A percentile compares a stretch with the other conserved stretches of the same genome.
Conservation (phyloP, 2,797 vertebrate species). For the Hippocampus kuda region DNA sequence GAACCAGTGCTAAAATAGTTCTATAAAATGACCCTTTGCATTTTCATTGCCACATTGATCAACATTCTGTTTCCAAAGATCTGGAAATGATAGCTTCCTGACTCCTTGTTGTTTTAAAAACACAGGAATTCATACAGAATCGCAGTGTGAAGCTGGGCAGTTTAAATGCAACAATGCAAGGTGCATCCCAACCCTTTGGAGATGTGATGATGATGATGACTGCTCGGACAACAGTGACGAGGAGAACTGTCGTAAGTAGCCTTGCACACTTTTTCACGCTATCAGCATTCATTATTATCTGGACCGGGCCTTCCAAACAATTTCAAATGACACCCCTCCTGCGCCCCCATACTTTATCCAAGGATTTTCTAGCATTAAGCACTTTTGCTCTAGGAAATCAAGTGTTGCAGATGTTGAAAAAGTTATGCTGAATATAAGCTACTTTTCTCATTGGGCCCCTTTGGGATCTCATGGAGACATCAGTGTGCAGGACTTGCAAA, state of each 20-base stretch:
- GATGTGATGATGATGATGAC: slow-evolving; percentile 93
- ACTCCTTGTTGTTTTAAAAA: not conserved
- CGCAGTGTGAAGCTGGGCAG: slow-evolving; percentile 82
- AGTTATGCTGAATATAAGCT: slow-evolving; percentile 27
- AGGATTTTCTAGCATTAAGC: not conserved
- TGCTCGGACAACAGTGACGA: slow-evolving; percentile 95
- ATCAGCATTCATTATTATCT: not conserved
- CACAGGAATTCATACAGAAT: slow-evolving; percentile 70
- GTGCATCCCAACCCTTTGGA: slow-evolving; percentile 91
- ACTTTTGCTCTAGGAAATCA: not conserved
- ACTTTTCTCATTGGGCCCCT: slow-evolving; percentile 4
- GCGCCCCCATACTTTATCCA: not conserved
- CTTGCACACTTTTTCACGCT: not conserved
- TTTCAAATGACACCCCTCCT: not conserved
- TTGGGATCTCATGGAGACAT: slow-evolving; percentile 28
- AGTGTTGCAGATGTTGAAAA: not conserved
- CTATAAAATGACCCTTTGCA: not conserved
- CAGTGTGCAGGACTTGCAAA: slow-evolving; percentile 26
- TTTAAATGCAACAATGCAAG: slow-evolving; percentile 89
- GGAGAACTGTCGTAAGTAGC: slow-evolving; percentile 89
- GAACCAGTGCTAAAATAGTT: not conserved
- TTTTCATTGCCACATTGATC: not conserved
- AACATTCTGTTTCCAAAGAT: not conserved
- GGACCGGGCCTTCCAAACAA: not conserved
- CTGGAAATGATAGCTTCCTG: not conserved